Evolutionary conservation across 2,113 vertebrate species (phyloP), one percentile per base, ranked within the genome.

Genomic region (Atractosteus spatula): DNA sequence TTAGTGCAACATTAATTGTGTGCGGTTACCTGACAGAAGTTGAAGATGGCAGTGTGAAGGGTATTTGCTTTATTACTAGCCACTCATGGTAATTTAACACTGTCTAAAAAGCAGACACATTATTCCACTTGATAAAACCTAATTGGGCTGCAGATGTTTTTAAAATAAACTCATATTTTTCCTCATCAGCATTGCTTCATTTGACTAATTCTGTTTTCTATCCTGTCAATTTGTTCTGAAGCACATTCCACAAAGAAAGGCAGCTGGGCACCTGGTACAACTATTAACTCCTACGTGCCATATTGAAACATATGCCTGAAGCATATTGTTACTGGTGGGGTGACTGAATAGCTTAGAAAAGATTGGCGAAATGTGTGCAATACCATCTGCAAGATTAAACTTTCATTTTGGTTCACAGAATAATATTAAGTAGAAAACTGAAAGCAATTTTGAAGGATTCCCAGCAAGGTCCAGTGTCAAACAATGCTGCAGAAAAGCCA

Each of bases 91-190:
- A 80, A 80, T 80, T 76, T 79, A 70, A 29, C 71, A 10, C 56
- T 74, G 62, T 79, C 61, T 70, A 76, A 81, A 76, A 75, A 66
- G 44, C 74, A 72, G 62, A 0, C 2, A 45, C 73, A 67, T 69
- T 62, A 43, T 54, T 65, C 51, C 47, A 47, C 12, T 81, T 81
- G 66, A 72, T 77, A 0, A 12, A n/a, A 29, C 80, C 79, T 78
- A 85, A 91, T 84, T 84, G 73, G 82, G 75, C 62, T 75, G 71
- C 62, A 72, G 76, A 73, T 74, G 77, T 74, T 55, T 79, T 68
- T 17, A 62, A 77, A 85, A 87, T 64, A 8, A 74, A 75, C 84
- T 82, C 80, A 72, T 88, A 84, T 89, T 84, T 84, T 81, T 83
- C 79, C 79, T 86, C 84, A 82, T 86, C 82, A 83, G 81, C 41